phyloP scores from a whole-genome alignment of 2,797 vertebrate species.

The Myripristis jacobus region DNA sequence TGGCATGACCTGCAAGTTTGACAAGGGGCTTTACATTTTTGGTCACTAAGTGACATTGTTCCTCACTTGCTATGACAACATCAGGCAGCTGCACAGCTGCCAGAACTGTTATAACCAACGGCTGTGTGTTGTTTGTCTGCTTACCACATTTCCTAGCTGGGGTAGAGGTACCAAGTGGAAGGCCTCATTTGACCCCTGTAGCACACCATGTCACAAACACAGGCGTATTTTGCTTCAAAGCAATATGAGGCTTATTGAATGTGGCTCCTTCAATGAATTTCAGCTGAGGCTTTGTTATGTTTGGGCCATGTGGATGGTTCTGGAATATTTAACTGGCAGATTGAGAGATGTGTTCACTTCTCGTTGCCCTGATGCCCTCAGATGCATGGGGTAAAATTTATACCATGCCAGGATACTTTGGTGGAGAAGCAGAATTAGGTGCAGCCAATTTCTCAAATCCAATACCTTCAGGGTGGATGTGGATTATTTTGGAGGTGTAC shows the following conservation, averaged over 20 bases:
- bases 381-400: neutral
- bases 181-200: slow-evolving; percentile 25
- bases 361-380: slow-evolving; percentile 12
- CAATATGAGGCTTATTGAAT: slow-evolving; percentile 46
- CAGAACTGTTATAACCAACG: slow-evolving; percentile 25
- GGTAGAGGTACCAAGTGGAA: neutral
- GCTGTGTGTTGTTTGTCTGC: slow-evolving; percentile 10
- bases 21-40: slow-evolving; percentile 35
- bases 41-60: slow-evolving; percentile 38
- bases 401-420: neutral
- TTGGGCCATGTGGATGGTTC: slow-evolving; percentile 17
- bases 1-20: slow-evolving; percentile 13
- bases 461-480: neutral
- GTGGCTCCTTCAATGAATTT: slow-evolving; percentile 43
- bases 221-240: slow-evolving; percentile 35
- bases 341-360: slow-evolving; percentile 18
- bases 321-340: slow-evolving; percentile 8
- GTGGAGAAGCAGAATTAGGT: neutral
- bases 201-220: slow-evolving; percentile 13
- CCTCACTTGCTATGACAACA: slow-evolving; percentile 15
- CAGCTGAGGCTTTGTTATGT: slow-evolving; percentile 26
- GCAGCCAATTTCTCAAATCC: neutral
- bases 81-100: slow-evolving; percentile 19
- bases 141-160: slow-evolving; percentile 15
- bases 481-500: neutral